Evolutionary conservation across 2,797 vertebrate genomes (phyloP).

Genomic region (Sardinella longiceps): DNA sequence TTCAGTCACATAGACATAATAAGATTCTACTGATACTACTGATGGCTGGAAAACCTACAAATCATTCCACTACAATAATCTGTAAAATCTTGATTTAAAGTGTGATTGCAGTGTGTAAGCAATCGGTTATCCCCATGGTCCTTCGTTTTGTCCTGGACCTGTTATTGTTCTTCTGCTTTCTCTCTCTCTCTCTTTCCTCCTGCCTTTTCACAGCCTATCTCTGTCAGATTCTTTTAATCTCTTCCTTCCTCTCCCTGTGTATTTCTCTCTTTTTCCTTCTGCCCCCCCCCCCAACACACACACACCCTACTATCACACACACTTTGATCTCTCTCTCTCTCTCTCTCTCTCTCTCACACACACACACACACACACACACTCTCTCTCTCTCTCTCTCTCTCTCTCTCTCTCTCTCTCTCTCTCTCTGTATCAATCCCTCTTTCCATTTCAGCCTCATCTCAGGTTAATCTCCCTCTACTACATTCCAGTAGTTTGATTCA

Average conservation of each 20-base stretch:
- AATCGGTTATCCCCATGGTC: not conserved
- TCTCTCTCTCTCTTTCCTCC: not conserved
- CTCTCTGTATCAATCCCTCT: not conserved
- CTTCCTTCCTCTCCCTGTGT: not conserved
- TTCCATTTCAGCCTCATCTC: not conserved
- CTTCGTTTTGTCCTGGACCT: not conserved
- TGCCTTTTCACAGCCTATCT: not conserved
- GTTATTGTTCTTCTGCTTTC: not conserved
- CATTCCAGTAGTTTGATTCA: not conserved
- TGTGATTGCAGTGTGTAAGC: not conserved
- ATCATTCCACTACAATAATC: not conserved
- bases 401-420: not conserved
- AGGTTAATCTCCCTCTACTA: not conserved
- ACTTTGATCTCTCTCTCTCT: too few relatives aligned
- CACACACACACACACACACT: too few relatives aligned
- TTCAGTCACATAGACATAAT: not conserved
- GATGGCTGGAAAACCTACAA: not conserved
- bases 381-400: not conserved
- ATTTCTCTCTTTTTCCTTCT: too few relatives aligned
- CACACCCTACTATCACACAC: too few relatives aligned
- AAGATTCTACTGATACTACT: not conserved
- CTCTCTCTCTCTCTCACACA: too few relatives aligned
- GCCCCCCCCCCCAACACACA: too few relatives aligned
- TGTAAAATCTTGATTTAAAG: not conserved
- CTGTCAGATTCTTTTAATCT: not conserved